Conservation (phyloP, 2,113 vertebrate genomes). For the Clarias magur region DNA sequence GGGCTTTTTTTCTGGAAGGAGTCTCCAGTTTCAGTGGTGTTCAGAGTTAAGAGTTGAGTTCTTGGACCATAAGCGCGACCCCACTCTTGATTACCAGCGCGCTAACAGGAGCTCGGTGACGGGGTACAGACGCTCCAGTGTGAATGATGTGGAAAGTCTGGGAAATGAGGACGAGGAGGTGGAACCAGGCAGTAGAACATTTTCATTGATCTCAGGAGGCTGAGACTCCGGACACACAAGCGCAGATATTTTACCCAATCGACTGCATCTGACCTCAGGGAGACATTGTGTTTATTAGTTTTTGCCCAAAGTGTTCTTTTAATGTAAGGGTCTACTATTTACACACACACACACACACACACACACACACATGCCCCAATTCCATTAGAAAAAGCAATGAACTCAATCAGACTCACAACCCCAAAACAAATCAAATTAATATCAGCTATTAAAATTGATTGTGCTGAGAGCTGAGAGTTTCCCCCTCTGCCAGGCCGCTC, state of each 20-base stretch:
- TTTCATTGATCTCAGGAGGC: neutral
- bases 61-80: neutral
- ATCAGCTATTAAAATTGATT: neutral
- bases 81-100: neutral
- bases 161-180: neutral
- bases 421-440: slow-evolving; percentile 13
- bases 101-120: neutral
- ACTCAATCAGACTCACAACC: slow-evolving; percentile 6
- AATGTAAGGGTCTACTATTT: neutral
- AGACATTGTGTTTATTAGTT: neutral
- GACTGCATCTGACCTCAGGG: neutral
- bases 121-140: neutral
- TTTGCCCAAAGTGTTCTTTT: neutral
- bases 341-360: slow-evolving; percentile 12
- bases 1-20: neutral
- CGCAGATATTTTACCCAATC: neutral
- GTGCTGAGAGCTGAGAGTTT: neutral
- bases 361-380: neutral
- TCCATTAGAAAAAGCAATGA: slow-evolving; percentile 7
- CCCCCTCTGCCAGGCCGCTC: neutral
- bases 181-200: neutral
- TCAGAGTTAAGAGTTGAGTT: neutral
- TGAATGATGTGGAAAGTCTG: neutral
- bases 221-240: neutral
- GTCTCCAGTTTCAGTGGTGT: neutral